A percentile compares a stretch with the other conserved stretches of the same genome.
Conservation (phyloP, 1,140 invertebrate genomes). For the Harpegnathos saltator region DNA sequence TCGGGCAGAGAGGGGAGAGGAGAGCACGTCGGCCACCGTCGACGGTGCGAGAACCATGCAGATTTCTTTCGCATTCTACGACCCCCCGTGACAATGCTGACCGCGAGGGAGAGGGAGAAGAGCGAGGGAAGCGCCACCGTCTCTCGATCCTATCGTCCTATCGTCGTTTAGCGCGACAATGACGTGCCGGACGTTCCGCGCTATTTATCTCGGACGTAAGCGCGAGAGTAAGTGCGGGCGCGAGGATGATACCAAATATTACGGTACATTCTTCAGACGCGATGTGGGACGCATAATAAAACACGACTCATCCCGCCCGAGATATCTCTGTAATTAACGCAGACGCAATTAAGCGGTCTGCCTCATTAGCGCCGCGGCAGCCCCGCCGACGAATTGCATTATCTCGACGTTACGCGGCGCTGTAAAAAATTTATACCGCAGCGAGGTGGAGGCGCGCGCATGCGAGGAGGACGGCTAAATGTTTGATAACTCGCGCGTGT, state of each 20-base stretch:
- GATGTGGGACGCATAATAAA: conserved; percentile 17
- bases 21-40: not conserved
- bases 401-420: conserved; percentile 28
- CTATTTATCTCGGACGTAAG: conserved; percentile 6
- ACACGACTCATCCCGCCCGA: conserved; percentile 22
- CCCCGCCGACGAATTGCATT: not conserved
- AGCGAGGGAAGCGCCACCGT: too few relatives aligned
- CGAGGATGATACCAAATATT: conserved; percentile 38
- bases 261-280: conserved; percentile 11
- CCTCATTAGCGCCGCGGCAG: conserved; percentile 24
- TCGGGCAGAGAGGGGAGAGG: too few relatives aligned
- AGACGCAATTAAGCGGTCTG: conserved; percentile 41
- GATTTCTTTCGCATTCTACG: conserved; percentile 21
- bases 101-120: not conserved
- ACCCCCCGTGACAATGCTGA: conserved; percentile 2
- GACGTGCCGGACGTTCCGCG: not conserved
- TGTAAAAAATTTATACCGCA: conserved; percentile 17
- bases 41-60: conserved; percentile 20
- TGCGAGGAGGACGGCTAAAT: conserved; percentile 12
- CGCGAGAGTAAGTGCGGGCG: too few relatives aligned
- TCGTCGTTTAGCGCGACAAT: not conserved
- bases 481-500: conserved; percentile 25
- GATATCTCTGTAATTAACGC: conserved; percentile 52
- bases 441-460: not conserved
- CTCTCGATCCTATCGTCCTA: not conserved